Evolutionary conservation across 2,797 vertebrate species (phyloP).

Genomic region (Phaenicophaeus curvirostris): DNA sequence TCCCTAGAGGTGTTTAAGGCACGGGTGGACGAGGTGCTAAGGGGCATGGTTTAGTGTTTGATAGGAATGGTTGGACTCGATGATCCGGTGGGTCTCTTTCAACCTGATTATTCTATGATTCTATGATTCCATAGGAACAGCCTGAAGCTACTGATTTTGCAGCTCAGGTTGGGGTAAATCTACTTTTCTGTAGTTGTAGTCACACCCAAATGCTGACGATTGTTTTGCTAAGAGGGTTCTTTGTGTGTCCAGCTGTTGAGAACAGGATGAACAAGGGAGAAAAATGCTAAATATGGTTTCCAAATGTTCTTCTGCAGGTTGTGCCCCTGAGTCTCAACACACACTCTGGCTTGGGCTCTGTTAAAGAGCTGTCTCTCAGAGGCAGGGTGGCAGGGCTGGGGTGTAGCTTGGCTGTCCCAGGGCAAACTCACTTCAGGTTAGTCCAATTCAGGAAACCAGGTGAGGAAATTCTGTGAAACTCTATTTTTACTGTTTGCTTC

Average conservation of each 20-base stretch:
- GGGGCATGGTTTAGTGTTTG: too few relatives aligned
- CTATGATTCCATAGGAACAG: not conserved
- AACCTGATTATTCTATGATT: too few relatives aligned
- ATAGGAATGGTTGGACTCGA: too few relatives aligned
- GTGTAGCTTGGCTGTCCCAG: not conserved
- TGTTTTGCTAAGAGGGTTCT: slow-evolving; percentile 17
- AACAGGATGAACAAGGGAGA: not conserved
- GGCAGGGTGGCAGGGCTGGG: not conserved
- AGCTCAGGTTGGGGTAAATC: not conserved
- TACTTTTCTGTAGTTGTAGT: not conserved
- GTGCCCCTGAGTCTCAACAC: not conserved
- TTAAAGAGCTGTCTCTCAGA: not conserved
- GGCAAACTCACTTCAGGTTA: slow-evolving; percentile 14
- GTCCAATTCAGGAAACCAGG: not conserved
- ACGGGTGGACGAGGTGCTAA: too few relatives aligned
- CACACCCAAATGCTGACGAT: not conserved
- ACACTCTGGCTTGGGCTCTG: not conserved
- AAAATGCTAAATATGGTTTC: not conserved
- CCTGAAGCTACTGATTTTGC: rapidly evolving
- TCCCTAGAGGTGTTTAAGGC: too few relatives aligned
- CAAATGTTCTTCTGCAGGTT: slow-evolving; percentile 19
- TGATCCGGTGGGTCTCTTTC: too few relatives aligned
- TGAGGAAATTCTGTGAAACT: not conserved
- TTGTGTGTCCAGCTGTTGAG: slow-evolving; percentile 13
- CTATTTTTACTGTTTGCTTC: slow-evolving; percentile 31